Evolutionary conservation across 2,113 vertebrate species (phyloP), one percentile per base, ranked within the genome.

Genomic region (Callocephalon fimbriatum): DNA sequence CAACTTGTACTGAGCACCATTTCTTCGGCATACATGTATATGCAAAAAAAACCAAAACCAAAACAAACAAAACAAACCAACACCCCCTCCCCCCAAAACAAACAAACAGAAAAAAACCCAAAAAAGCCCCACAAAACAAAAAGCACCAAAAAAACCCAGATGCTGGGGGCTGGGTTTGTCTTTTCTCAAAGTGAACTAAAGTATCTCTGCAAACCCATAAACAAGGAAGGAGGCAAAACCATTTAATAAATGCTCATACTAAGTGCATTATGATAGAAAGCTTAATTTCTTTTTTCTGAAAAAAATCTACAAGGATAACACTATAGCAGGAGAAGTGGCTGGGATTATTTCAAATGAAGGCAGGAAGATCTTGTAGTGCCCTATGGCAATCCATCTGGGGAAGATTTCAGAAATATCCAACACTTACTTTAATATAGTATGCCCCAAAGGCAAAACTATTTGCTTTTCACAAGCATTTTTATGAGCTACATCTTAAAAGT

Each of bases 401-500:
- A 87, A 94, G 70, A 95, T 89, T 93, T 96, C 61, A 84, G 71
- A 93, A 95, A 92, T 95, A 87, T 82, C 62, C 50, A 53, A 53
- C 66, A 44, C 66, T 95, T 85, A 53, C 83, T 97, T 88, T 95
- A 89, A 95, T 94, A 95, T 91, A 93, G 93, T 93, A 77, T 94
- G 86, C 95, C 97, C 91, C 96, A 97, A 94, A 95, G 96, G 91
- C 94, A 95, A 95, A 95, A 94, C 95, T 96, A 91, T 96, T 96
- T 97, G 92, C 92, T 97, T 97, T 96, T 95, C 96, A 86, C 93
- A 91, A 96, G 83, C 86, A 91, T 92, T 97, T 97, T 97, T 96
- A 97, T 96, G 95, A 97, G 95, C 91, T 97, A 95, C 88, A 82
- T 95, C 88, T 96, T 97, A 95, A 95, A 97, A 97, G 91, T 96